These are phyloP conservation scores for Anoplopoma fimbria DNA, from an alignment of 2,113 vertebrate genomes.

Conservation along the genomic window DNA sequence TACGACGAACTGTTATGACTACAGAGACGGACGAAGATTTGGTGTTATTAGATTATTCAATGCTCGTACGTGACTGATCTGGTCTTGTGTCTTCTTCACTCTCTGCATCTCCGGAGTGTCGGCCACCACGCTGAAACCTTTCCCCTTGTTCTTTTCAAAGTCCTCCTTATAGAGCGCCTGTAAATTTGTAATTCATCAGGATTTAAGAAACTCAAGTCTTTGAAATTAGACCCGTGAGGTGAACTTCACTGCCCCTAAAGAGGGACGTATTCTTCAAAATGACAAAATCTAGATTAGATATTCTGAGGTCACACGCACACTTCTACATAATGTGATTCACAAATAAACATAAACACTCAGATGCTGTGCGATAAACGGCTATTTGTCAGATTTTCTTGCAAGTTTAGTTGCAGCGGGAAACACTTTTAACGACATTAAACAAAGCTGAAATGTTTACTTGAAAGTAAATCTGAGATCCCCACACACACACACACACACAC, in stretches of 20 bases:
- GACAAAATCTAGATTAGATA: neutral
- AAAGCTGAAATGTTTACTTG: constrained; percentile 52
- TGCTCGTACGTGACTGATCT: constrained; percentile 92
- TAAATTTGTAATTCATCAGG: constrained; percentile 61
- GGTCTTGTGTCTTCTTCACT: constrained; percentile 94
- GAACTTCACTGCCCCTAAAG: neutral
- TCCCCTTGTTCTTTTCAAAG: constrained; percentile 86
- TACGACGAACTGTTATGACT: neutral
- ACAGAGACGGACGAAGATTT: neutral
- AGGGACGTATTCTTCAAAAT: neutral
- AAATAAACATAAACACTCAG: constrained; percentile 11
- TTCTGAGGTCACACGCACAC: neutral
- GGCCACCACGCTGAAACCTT: constrained; percentile 92
- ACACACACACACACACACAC: no score
- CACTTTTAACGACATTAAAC: constrained; percentile 9
- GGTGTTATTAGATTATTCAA: neutral
- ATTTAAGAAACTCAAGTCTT: constrained; percentile 1
- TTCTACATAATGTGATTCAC: neutral
- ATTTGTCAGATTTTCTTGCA: neutral
- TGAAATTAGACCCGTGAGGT: neutral
- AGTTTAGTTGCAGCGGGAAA: neutral
- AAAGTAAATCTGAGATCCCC: constrained; percentile 55
- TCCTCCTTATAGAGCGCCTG: constrained; percentile 98
- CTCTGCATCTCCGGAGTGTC: constrained; percentile 94
- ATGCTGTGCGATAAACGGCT: neutral